Base-by-base conservation (phyloP, 2,888 invertebrate genomes). In the Phalera bucephala region DNA sequence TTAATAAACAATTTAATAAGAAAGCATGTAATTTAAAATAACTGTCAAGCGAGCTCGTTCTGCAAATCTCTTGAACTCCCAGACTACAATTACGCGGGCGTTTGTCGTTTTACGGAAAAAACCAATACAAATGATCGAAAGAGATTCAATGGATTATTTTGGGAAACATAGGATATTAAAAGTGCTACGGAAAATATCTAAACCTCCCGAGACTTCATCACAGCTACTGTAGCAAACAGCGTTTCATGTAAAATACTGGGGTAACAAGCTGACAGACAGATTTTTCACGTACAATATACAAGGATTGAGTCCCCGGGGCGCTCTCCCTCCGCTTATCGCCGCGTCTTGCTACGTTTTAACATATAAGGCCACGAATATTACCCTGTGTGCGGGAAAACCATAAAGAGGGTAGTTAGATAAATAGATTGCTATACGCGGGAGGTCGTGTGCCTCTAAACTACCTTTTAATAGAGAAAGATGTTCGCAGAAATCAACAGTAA, bases 391-490 rank as follows among this genome's bases (percentile, higher is more conserved):
- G 56, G 51, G 59, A 68, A 77, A 74, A 67, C 76, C 70, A 76
- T 76, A 76, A 79, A 76, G 65, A 64, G 64, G 69, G 76, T 70
- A 76, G 75, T 79, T 78, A 76, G 66, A 74, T 77, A 79, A 79
- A 80, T 78, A 78, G 72, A 75, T 80, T 63, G 74, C 72, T 65
- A 64, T 64, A 56, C 63, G 66, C 64, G 47, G 50, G 60, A 65
- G 70, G 64, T 67, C 61, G 63, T 55, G 44, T 66, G 72, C 72
- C 53, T 64, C 71, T 64, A 73, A 80, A 80, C 72, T 75, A 69
- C 72, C 72, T 47, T 76, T 74, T 78, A 80, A 80, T 80, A 78
- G 67, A 73, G 77, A 78, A 70, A 69, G 52, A 78, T 76, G 79
- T 71, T 73, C 68, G 46, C 57, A 64, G 64, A 72, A 72, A 78